These are phyloP conservation scores for Eilema sororculum DNA, from an alignment of 2,888 invertebrate genomes.

Conservation along the genomic window DNA sequence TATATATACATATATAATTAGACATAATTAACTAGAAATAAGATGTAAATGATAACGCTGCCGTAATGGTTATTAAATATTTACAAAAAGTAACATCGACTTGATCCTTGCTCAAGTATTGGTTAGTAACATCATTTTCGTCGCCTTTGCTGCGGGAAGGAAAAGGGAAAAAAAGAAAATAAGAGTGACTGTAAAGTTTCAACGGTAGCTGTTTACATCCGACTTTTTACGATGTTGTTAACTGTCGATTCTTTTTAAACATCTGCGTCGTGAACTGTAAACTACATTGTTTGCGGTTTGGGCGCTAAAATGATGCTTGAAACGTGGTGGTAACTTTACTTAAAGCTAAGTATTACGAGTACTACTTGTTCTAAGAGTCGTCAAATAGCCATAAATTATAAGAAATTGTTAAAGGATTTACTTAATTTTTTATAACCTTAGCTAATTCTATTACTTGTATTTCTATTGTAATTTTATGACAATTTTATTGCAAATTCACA, in stretches of 20 bases:
- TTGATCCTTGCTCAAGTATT: not conserved
- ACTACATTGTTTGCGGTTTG: constrained; percentile 80
- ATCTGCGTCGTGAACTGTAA: constrained; percentile 81
- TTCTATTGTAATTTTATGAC: too few relatives aligned
- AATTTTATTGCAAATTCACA: constrained; percentile 4
- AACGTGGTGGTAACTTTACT: constrained; percentile 47
- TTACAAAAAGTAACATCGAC: not conserved
- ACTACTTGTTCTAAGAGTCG: constrained; percentile 28
- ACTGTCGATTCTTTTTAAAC: constrained; percentile 86
- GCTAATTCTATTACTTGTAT: not conserved
- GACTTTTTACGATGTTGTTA: constrained; percentile 84
- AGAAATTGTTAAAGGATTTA: not conserved
- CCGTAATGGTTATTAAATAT: not conserved
- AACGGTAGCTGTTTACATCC: constrained; percentile 81
- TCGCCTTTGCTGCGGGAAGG: constrained; percentile 42
- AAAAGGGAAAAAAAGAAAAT: constrained; percentile 60
- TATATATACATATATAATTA: too few relatives aligned
- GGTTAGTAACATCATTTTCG: constrained; percentile 17
- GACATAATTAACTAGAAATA: too few relatives aligned
- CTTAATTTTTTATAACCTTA: not conserved
- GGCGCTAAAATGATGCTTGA: constrained; percentile 68
- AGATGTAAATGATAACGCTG: not conserved
- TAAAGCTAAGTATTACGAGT: constrained; percentile 31
- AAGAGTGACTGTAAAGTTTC: constrained; percentile 82
- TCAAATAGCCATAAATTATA: not conserved